Conservation (phyloP, 2,888 invertebrate genomes). For the Hipparchia semele region DNA sequence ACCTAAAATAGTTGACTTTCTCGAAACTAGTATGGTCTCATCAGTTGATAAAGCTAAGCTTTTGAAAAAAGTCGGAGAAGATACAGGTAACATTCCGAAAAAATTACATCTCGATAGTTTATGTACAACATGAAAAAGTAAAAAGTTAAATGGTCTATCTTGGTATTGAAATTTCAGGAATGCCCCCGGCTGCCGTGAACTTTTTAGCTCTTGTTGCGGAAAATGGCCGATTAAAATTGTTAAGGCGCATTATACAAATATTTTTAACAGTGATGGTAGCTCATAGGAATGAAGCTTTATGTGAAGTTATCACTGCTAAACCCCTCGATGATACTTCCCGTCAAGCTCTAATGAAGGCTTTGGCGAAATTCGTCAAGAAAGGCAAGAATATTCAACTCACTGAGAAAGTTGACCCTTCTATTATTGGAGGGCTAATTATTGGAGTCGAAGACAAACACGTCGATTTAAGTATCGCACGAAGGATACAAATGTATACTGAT, state of each 20-base stretch:
- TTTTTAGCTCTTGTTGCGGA: conserved; percentile 66
- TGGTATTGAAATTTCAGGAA: conserved; percentile 49
- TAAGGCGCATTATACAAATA: conserved; percentile 61
- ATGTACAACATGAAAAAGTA: too few relatives aligned
- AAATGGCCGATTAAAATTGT: conserved; percentile 64
- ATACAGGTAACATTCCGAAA: conserved; percentile 49
- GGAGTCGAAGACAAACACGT: conserved; percentile 72
- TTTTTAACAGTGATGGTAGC: conserved; percentile 67
- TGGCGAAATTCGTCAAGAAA: conserved; percentile 59
- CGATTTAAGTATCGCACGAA: conserved; percentile 66
- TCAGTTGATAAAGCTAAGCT: conserved; percentile 58
- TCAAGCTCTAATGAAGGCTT: conserved; percentile 53
- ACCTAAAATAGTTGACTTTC: conserved; percentile 61
- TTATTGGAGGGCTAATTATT: conserved; percentile 70
- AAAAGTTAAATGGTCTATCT: too few relatives aligned
- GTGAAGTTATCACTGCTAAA: conserved; percentile 71
- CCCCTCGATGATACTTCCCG: conserved; percentile 56
- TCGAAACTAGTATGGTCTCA: conserved; percentile 63
- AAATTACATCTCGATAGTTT: not conserved
- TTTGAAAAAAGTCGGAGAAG: conserved; percentile 52
- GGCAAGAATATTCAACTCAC: conserved; percentile 63
- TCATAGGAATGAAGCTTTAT: conserved; percentile 66
- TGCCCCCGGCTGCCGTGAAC: conserved; percentile 60
- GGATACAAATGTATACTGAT: conserved; percentile 65
- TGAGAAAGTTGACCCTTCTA: conserved; percentile 62